phyloP scores from a whole-genome alignment of 2,797 vertebrate genomes.

The Phaenicophaeus curvirostris region DNA sequence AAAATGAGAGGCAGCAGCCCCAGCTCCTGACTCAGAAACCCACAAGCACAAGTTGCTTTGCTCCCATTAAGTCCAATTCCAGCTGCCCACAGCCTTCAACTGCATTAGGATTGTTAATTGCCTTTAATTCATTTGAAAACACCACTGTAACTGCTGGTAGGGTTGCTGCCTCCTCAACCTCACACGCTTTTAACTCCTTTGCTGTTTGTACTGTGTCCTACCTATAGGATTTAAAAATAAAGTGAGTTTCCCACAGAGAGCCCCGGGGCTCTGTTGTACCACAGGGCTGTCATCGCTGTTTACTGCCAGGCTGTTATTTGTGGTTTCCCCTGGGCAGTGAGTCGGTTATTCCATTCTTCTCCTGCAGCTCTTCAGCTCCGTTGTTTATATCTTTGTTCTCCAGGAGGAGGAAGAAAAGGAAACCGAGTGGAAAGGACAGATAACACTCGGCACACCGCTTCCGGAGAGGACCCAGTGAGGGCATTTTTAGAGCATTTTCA shows the following conservation, averaged over 20 bases:
- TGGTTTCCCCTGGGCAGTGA: background rate
- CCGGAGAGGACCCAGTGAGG: background rate
- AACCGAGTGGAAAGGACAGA: conserved; percentile 33
- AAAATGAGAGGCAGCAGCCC: background rate
- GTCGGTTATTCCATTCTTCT: background rate
- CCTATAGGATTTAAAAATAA: background rate
- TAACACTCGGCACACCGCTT: background rate
- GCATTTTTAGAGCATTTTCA: background rate
- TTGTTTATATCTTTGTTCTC: conserved; percentile 42
- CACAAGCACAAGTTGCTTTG: rapidly evolving
- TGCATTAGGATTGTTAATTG: background rate
- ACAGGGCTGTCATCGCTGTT: background rate
- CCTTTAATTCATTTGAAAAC: background rate
- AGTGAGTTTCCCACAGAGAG: background rate
- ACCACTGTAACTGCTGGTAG: background rate
- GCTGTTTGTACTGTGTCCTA: background rate
- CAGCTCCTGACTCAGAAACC: background rate
- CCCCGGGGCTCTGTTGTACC: background rate
- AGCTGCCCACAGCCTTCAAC: background rate
- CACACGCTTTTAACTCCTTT: background rate
- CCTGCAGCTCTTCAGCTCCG: background rate
- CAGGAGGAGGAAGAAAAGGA: conserved; percentile 35
- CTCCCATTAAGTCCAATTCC: background rate
- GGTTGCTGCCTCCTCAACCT: background rate
- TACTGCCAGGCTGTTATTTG: conserved; percentile 36